Conservation (phyloP, 1,140 invertebrate genomes). For the Palaemon carinicauda region DNA sequence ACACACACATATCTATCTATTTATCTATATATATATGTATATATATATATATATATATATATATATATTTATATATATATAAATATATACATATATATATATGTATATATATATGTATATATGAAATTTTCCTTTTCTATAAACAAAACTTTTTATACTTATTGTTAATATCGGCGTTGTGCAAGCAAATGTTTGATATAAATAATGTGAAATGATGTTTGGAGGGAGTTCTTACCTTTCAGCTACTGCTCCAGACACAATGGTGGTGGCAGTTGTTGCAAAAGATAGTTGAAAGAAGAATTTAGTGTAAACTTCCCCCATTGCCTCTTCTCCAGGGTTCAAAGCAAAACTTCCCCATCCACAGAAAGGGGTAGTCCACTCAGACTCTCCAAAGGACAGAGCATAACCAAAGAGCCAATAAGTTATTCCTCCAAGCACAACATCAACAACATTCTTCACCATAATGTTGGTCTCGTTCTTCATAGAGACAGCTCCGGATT, state of each 20-base stretch:
- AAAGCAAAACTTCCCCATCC: constrained; percentile 69
- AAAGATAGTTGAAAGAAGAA: constrained; percentile 90
- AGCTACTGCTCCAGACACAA: constrained; percentile 70
- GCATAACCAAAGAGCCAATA: constrained; percentile 96
- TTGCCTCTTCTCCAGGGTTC: constrained; percentile 65
- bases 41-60: no score
- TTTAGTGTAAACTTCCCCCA: constrained; percentile 81
- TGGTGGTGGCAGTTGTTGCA: constrained; percentile 90
- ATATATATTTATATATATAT: no score
- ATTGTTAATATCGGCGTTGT: no score
- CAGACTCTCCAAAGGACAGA: constrained; percentile 82
- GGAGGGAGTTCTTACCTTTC: constrained; percentile 62
- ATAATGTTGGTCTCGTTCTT: constrained; percentile 97
- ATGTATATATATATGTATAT: no score
- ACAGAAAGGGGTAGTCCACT: constrained; percentile 65
- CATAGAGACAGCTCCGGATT: constrained; percentile 89
- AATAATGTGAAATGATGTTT: no score
- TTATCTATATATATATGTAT: no score
- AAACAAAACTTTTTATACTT: no score
- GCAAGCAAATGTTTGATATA: no score
- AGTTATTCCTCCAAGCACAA: constrained; percentile 88
- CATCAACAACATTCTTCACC: constrained; percentile 95
- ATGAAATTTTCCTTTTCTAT: no score
- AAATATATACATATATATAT: no score
- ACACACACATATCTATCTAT: no score